Percentiles rank a stretch among this genome's conserved stretches.
Conservation (phyloP, 92 coral and sea anemone species). For the Phenganax marumi region DNA sequence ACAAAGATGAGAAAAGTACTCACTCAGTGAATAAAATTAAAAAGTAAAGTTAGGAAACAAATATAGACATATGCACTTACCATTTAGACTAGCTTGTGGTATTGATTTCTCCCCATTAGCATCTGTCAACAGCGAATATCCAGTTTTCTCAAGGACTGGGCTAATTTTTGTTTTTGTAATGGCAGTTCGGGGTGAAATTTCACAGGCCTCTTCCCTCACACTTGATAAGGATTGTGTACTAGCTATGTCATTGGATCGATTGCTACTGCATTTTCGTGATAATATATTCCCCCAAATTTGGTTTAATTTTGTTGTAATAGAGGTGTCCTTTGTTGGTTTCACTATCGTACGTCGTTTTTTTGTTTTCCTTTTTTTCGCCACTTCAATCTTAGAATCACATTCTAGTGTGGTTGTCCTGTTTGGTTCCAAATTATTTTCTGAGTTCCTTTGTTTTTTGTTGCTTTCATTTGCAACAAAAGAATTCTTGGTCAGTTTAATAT, state of each 20-base stretch:
- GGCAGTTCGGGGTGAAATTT: no score
- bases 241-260: no score
- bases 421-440: slow-evolving; percentile 1
- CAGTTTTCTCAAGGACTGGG: no score
- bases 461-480: background rate
- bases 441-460: background rate
- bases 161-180: no score
- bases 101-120: background rate
- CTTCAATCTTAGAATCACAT: background rate
- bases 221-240: no score
- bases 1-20: background rate
- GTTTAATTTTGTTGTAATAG: background rate
- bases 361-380: slow-evolving; percentile 1
- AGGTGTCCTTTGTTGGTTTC: background rate
- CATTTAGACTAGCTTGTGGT: background rate
- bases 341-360: background rate
- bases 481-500: background rate
- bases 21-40: no score
- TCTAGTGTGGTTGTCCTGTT: background rate
- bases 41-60: background rate
- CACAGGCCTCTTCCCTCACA: no score
- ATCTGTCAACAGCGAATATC: background rate
- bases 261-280: background rate
- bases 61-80: background rate
- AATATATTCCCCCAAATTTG: slow-evolving; percentile 9